Evolutionary conservation across 2,113 vertebrate species (phyloP).

Genomic region (Triplophysa rosa): DNA sequence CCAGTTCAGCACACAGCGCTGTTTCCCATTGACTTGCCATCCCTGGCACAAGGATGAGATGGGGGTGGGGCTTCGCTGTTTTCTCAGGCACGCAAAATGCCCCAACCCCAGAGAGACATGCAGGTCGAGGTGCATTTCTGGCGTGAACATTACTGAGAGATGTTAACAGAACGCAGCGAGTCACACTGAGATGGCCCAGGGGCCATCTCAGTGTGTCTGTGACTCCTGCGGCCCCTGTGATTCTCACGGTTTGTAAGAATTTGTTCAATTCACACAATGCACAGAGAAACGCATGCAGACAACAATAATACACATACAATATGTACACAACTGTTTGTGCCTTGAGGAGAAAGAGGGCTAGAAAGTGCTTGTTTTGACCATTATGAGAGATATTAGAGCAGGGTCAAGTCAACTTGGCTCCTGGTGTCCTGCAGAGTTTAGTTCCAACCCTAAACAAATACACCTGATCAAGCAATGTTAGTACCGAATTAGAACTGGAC

Average conservation of each 20-base stretch:
- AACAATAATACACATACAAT: not conserved
- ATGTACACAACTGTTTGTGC: not conserved
- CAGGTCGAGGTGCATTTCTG: slow-evolving; percentile 18
- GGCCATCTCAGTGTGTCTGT: too few relatives aligned
- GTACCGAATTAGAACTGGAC: too few relatives aligned
- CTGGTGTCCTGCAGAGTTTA: too few relatives aligned
- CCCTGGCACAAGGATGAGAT: slow-evolving; percentile 5
- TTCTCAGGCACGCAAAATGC: slow-evolving; percentile 21
- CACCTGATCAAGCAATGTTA: too few relatives aligned
- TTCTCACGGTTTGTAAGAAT: not conserved
- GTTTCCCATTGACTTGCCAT: slow-evolving; percentile 50
- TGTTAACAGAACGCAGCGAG: slow-evolving; percentile 13
- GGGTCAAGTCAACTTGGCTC: too few relatives aligned
- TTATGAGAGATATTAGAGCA: not conserved
- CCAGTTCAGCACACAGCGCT: slow-evolving; percentile 53
- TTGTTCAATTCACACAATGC: not conserved
- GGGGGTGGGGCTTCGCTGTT: slow-evolving; percentile 4
- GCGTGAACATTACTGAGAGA: slow-evolving; percentile 12
- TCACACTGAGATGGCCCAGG: slow-evolving; percentile 15
- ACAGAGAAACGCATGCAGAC: not conserved
- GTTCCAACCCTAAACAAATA: too few relatives aligned
- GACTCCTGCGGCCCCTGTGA: not conserved
- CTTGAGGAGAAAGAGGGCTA: not conserved
- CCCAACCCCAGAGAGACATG: slow-evolving; percentile 16
- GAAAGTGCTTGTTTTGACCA: not conserved